phyloP scores from a whole-genome alignment of 2,113 vertebrate species.

The Callaeas wilsoni region DNA sequence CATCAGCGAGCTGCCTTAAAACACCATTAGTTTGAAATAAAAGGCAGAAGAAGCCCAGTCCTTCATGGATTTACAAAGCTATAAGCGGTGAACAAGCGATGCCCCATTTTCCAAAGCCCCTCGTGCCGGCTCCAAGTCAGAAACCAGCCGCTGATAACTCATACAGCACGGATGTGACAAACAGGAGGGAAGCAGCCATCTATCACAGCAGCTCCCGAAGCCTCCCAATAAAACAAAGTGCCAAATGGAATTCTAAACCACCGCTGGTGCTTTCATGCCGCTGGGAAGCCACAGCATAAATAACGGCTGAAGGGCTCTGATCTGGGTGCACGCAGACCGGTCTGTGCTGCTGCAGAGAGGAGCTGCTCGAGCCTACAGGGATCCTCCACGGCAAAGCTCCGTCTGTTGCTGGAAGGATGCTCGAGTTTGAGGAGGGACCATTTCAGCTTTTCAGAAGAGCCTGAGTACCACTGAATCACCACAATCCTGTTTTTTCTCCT shows the following conservation, averaged over 20 bases:
- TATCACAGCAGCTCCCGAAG: background rate
- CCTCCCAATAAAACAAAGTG: constrained; percentile 31
- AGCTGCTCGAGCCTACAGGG: background rate
- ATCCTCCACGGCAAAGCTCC: background rate
- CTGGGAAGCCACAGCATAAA: background rate
- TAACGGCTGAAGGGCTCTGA: background rate
- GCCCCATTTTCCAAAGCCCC: background rate
- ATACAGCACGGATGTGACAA: background rate
- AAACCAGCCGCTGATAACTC: background rate
- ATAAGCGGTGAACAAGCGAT: background rate
- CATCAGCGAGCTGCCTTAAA: background rate
- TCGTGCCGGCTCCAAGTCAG: background rate
- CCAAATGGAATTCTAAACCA: constrained; percentile 33
- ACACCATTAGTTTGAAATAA: background rate
- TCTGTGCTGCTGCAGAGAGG: background rate
- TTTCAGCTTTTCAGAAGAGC: background rate
- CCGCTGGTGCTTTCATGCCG: background rate
- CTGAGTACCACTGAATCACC: background rate
- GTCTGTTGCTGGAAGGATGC: background rate
- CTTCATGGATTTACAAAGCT: background rate
- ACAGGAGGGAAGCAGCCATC: background rate
- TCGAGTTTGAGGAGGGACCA: background rate
- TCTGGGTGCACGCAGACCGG: rapidly evolving
- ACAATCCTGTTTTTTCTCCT: background rate
- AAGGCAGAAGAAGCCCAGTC: background rate